Evolutionary conservation across 2,113 vertebrate species (phyloP), one percentile per base, ranked within the genome.

Genomic region (Leptosomus discolor): DNA sequence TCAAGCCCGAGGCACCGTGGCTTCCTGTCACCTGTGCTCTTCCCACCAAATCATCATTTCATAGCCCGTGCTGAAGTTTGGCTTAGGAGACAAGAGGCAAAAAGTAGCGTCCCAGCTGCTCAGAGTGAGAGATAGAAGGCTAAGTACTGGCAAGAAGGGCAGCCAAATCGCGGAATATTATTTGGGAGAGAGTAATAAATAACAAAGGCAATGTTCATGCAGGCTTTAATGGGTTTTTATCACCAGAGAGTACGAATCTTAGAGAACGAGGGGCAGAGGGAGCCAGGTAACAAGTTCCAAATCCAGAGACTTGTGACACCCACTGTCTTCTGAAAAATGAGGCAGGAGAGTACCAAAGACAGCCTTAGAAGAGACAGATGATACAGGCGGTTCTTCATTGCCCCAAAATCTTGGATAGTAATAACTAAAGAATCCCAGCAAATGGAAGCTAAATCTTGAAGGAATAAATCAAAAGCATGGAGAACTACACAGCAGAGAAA

Each of bases 161-260:
- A 92, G 95, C 82, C 96, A 88, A 74, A 75, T 19, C 57, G 45
- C 65, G 18, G 82, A 58, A 20, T 46, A 50, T 68, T 73, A 73
- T 86, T 70, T 30, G 86, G 78, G 76, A 76, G 67, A 23, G 61
- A 56, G 71, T 36, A 92, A 95, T 95, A 93, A 97, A 95, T 95
- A 94, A 78, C 43, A 15, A 32, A 46, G 41, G 10, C 77, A 37
- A 3, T 8, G 39, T 6, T 82, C 63, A 12, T 6, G 46, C 30
- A 34, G 51, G 39, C 41, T 88, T 51, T 64, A 43, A 93, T 79
- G 86, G 90, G 63, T 5, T 93, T 91, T 95, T 48, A 64, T 88
- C 67, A 61, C 43, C 50, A 41, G 21, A 5, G 32, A 85, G 53
- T n/a, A 36, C 4, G 69, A 22, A 32, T 61, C 71, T 69, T 64